Base-by-base conservation (phyloP, 1,140 invertebrate genomes). In the Drosophila sechellia region DNA sequence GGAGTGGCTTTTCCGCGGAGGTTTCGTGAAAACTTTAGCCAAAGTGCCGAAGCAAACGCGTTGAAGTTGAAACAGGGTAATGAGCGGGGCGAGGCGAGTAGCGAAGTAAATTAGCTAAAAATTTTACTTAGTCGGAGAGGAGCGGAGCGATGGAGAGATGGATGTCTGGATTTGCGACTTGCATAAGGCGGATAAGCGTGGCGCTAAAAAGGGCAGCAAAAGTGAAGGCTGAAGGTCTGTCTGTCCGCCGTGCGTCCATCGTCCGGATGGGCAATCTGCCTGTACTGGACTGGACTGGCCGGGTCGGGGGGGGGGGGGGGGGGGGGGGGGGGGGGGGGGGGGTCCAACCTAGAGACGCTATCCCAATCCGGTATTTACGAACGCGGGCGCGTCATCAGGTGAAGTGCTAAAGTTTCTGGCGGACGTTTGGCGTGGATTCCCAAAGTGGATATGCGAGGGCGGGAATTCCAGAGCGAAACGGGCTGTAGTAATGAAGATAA, bases 401-500 rank as follows among this genome's bases (percentile, higher is more conserved):
- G 75, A 59, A 78, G 76, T 72, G 66, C 49, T 50, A 64, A 64
- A 65, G 75, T 57, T 54, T 77, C 49, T 59, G 58, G 52, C 34
- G n/a, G 48, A 50, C 25, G 27, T 50, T 50, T 34, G 48, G n/a
- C 31, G 49, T 35, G 8, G 49, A 35, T 6, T 17, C 66, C 37
- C 34, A 25, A 56, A 27, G 15, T 12, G 6, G 39, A 42, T 11
- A 42, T 20, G 8, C 8, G 17, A 15, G 8, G 17, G 5, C 6
- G 42, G 8, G 3, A 56, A 64, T 64, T 35, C 40, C 50, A 53
- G 37, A 70, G n/a, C 75, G 46, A 48, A 48, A 48, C 46, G 42
- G 75, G 78, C 80, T 84, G 80, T 79, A 70, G 78, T 84, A 84
- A 84, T 84, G 80, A 84, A 81, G 80, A 84, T 84, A 84, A 84